These are phyloP conservation scores for Gnathonemus echidnorhynchus DNA, from an alignment of 2,113 vertebrate genomes.

Conservation along the genomic window DNA sequence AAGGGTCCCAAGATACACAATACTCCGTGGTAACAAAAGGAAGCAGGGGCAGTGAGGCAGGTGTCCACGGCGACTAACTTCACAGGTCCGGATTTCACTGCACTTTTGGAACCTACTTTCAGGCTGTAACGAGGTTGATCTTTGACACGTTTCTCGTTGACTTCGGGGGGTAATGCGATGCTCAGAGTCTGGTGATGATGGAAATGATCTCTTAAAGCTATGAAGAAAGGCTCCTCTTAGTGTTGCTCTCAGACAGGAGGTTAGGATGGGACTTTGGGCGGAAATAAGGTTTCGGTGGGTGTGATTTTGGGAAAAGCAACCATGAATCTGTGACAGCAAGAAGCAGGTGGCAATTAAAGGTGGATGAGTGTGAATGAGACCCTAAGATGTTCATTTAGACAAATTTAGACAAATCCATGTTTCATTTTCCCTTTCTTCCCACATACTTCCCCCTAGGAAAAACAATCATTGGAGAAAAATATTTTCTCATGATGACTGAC, in stretches of 20 bases:
- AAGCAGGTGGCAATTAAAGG: neutral
- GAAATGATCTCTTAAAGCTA: neutral
- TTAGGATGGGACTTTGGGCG: neutral
- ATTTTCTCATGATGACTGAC: slow-evolving; percentile 25
- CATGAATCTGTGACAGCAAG: neutral
- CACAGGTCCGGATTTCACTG: neutral
- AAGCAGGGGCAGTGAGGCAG: neutral
- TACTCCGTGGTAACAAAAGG: neutral
- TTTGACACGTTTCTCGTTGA: neutral
- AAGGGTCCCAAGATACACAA: neutral
- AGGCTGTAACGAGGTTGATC: neutral
- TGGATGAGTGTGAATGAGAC: neutral
- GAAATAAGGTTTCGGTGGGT: neutral
- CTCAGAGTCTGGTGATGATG: neutral
- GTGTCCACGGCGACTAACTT: neutral
- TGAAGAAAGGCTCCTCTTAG: neutral
- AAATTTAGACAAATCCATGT: neutral
- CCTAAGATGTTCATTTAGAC: neutral
- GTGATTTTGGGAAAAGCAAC: neutral
- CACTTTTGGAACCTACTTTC: neutral
- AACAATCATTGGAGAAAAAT: neutral
- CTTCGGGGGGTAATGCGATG: neutral
- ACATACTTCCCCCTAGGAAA: neutral
- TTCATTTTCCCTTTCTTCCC: neutral
- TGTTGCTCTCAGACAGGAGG: neutral